Percentiles rank a stretch among this genome's conserved stretches.
Conservation (phyloP, 2,113 vertebrate genomes). For the Ornithorhynchus anatinus region DNA sequence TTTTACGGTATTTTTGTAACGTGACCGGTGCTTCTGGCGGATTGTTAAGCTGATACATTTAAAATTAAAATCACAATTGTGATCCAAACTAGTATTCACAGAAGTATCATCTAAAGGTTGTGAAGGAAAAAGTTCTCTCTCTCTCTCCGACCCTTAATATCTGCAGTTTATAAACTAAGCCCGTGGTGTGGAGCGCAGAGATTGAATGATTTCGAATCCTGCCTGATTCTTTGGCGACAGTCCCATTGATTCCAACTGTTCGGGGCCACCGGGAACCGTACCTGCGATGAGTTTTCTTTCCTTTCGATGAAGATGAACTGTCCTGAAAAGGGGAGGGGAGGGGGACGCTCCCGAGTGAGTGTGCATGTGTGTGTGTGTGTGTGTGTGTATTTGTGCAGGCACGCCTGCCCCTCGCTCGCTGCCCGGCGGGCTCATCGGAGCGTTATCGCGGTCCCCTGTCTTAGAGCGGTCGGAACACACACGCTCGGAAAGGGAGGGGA, state of each 20-base stretch:
- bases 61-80: not conserved
- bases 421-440: constrained; percentile 27
- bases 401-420: constrained; percentile 32
- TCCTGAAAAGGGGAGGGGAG: constrained; percentile 41
- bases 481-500: not conserved
- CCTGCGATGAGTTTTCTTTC: constrained; percentile 47
- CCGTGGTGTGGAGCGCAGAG: constrained; percentile 3
- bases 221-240: not conserved
- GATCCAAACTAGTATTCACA: not conserved
- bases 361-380: constrained; percentile 13
- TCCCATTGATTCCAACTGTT: constrained; percentile 17
- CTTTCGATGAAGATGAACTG: too few relatives aligned
- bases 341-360: too few relatives aligned
- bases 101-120: not conserved
- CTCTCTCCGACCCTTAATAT: too few relatives aligned
- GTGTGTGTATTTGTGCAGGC: constrained; percentile 5
- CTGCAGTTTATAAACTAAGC: too few relatives aligned
- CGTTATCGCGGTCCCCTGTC: constrained; percentile 1
- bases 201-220: constrained; percentile 8
- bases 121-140: too few relatives aligned
- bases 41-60: not conserved
- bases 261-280: not conserved
- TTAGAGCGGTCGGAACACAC: not conserved
- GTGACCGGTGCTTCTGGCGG: too few relatives aligned
- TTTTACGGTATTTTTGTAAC: too few relatives aligned